Evolutionary conservation across 1,140 invertebrate species (phyloP), one percentile per base, ranked within the genome.

Genomic region (Tyrophagus putrescentiae): DNA sequence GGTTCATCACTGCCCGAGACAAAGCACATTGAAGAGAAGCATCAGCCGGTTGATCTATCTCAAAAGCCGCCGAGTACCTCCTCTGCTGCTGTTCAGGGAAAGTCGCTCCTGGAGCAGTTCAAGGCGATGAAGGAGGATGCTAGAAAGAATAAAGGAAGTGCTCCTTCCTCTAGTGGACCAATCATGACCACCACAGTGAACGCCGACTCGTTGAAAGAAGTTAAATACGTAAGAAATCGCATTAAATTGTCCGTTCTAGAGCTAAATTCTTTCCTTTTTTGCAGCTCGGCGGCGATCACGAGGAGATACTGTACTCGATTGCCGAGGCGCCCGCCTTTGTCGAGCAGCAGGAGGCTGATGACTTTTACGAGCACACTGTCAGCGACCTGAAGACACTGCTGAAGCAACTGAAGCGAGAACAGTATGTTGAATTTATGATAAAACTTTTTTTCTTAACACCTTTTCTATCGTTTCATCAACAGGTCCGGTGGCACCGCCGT

Each of bases 301-400:
- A 58, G 3, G 59, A 33, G 21, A 13, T 60, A n/a, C 31, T 60
- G 9, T 60, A 44, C 31, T 27, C 34, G 29, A 25, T 60, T 13
- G 50, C 29, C 21, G 59, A 60, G 25, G 9, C 11, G 4, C 25
- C 53, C 4, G 6, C 52, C 4, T 25, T 60, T 6, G n/a, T 25
- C 21, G 29, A 50, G 28, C 13, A 32, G 27, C 18, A 57, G 9
- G 11, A 28, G 23, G 21, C 84, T 16, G 86, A 90, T 71, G 82
- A 82, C 64, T 90, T 90, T 68, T 92, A 83, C 72, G 84, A 87
- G 61, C 68, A 88, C 18, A 86, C 84, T 23, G 75, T 85, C 23
- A 77, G 82, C 59, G 87, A 91, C 75, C 77, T 87, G 0, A 79
- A 78, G 66, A 76, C 75, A 68, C 73, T 90, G 16, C 73, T 85